Conservation (phyloP, 2,113 vertebrate species). For the Prolemur simus region DNA sequence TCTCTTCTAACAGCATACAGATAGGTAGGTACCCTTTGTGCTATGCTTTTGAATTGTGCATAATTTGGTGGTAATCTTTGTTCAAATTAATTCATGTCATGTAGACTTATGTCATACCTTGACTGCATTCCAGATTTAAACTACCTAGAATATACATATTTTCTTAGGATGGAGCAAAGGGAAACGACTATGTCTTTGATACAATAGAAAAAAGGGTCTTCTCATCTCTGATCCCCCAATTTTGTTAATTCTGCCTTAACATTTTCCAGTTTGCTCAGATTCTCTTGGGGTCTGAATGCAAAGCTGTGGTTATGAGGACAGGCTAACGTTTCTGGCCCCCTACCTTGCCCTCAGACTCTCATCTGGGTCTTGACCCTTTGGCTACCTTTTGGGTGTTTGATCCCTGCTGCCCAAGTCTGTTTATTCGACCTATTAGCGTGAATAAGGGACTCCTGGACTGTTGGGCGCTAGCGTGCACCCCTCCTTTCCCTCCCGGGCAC, state of each 20-base stretch:
- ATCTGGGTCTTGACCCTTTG: background rate
- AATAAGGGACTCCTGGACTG: background rate
- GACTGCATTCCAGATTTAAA: constrained; percentile 77
- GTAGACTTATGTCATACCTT: constrained; percentile 80
- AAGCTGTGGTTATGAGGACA: background rate
- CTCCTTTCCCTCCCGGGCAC: background rate
- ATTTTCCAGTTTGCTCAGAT: constrained; percentile 12
- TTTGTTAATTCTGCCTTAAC: constrained; percentile 39
- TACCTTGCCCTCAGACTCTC: background rate
- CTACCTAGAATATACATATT: constrained; percentile 66
- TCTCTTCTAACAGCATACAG: constrained; percentile 94
- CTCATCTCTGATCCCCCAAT: background rate
- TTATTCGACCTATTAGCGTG: background rate
- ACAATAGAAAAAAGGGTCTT: background rate
- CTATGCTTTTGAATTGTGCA: constrained; percentile 67
- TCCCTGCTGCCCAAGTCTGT: background rate
- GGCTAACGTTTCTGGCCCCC: background rate
- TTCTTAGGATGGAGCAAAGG: constrained; percentile 29
- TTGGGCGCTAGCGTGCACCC: background rate
- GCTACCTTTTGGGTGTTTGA: background rate
- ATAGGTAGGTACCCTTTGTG: constrained; percentile 90
- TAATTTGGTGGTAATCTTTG: constrained; percentile 71
- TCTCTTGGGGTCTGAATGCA: background rate
- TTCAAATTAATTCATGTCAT: constrained; percentile 80
- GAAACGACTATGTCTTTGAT: background rate